These are phyloP conservation scores for Oryzias dopingdopingensis DNA, from an alignment of 2,797 vertebrate species.

Conservation along the genomic window DNA sequence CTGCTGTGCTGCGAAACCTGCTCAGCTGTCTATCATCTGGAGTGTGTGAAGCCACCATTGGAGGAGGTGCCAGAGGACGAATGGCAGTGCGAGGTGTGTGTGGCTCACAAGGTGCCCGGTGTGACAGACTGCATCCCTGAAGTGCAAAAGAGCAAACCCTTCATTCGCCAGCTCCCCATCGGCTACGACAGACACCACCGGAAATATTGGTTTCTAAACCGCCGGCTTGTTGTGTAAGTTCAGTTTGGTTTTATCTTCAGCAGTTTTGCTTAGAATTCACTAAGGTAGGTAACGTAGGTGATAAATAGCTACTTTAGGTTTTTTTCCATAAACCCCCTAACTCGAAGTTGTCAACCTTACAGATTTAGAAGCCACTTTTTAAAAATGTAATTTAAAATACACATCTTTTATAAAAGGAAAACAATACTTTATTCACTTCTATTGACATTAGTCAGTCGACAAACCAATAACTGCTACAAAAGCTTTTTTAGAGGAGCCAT, in stretches of 20 bases:
- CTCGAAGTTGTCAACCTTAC: too few relatives aligned
- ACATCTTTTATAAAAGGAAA: too few relatives aligned
- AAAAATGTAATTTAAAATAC: too few relatives aligned
- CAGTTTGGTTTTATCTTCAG: conserved; percentile 1
- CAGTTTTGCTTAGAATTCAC: not conserved
- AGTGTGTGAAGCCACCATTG: conserved; percentile 93
- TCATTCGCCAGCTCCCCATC: conserved; percentile 91
- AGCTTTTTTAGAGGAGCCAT: too few relatives aligned
- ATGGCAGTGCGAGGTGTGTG: conserved; percentile 97
- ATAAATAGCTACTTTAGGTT: not conserved
- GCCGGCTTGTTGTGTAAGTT: conserved; percentile 93
- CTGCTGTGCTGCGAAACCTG: conserved; percentile 97
- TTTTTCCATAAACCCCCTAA: too few relatives aligned
- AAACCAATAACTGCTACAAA: too few relatives aligned
- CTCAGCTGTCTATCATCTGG: conserved; percentile 95
- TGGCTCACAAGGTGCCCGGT: conserved; percentile 92
- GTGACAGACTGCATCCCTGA: conserved; percentile 93
- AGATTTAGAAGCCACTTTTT: too few relatives aligned
- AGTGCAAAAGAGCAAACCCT: conserved; percentile 91
- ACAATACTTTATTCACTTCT: too few relatives aligned
- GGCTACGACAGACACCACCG: conserved; percentile 89
- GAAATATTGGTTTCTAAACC: conserved; percentile 97
- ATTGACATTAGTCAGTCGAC: too few relatives aligned
- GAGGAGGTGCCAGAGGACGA: conserved; percentile 97
- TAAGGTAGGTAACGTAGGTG: not conserved